Conservation (phyloP, 2,888 invertebrate species). For the Acrobasis repandana region DNA sequence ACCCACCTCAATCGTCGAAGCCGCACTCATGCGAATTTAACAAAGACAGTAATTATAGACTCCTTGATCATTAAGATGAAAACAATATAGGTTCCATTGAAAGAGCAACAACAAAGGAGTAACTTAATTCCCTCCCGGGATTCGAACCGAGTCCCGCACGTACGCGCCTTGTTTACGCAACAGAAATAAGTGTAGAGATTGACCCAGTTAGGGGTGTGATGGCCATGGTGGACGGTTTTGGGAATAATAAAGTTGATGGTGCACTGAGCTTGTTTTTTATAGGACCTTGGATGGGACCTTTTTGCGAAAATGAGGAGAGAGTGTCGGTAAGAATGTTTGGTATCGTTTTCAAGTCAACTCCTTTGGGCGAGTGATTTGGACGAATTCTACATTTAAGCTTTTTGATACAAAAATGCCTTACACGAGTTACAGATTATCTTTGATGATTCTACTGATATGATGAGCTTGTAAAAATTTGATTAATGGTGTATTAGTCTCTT, state of each 20-base stretch:
- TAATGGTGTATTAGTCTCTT: too few relatives aligned
- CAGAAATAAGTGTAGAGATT: constrained; percentile 26
- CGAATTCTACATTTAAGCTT: too few relatives aligned
- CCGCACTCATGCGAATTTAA: constrained; percentile 6
- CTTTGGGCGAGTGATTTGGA: too few relatives aligned
- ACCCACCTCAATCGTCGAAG: constrained; percentile 12
- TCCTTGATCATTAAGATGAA: constrained; percentile 23
- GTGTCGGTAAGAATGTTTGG: too few relatives aligned
- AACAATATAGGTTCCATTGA: constrained; percentile 27
- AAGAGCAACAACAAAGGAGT: constrained; percentile 29
- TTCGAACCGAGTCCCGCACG: constrained; percentile 24
- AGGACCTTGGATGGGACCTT: constrained; percentile 1
- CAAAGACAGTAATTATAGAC: constrained; percentile 20
- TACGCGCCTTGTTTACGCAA: constrained; percentile 31
- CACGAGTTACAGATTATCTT: too few relatives aligned
- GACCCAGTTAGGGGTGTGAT: constrained; percentile 29
- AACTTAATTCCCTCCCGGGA: constrained; percentile 27
- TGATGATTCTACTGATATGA: too few relatives aligned
- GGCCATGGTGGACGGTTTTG: constrained; percentile 19
- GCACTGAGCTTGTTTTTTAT: constrained; percentile 11
- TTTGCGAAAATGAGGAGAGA: neutral
- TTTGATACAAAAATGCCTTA: too few relatives aligned
- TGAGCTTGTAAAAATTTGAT: too few relatives aligned
- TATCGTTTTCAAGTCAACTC: too few relatives aligned
- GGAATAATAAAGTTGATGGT: constrained; percentile 16